A percentile compares a stretch with the other conserved stretches of the same genome.
phyloP scores from a whole-genome alignment of 2,888 invertebrate species.

The Drosophila stalkeri region DNA sequence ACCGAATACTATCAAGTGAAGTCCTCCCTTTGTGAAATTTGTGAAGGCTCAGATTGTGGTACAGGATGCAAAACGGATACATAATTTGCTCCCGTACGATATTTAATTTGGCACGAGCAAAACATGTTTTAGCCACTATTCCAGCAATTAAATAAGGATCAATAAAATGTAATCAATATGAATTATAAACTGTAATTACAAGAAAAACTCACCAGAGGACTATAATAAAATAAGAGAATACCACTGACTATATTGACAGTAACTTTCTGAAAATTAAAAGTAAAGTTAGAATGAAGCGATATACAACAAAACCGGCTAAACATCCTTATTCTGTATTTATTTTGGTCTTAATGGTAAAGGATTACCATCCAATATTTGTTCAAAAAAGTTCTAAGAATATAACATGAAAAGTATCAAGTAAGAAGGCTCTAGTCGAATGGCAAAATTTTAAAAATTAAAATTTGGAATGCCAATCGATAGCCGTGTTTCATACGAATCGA shows the following conservation, averaged over 20 bases:
- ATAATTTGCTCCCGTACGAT: neutral
- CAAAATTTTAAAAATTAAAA: neutral
- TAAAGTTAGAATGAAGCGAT: no score
- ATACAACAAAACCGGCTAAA: no score
- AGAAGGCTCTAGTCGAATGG: neutral
- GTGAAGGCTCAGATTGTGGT: constrained; percentile 88
- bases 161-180: constrained; percentile 22
- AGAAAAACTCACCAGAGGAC: no score
- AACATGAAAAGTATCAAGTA: no score
- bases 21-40: constrained; percentile 93
- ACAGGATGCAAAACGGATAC: constrained; percentile 69
- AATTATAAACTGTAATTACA: neutral
- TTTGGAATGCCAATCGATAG: neutral
- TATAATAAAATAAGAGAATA: no score
- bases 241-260: no score
- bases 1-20: constrained; percentile 83
- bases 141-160: neutral
- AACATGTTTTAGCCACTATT: neutral
- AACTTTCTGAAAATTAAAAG: no score
- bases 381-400: no score
- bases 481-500: neutral
- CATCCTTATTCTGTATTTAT: no score
- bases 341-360: no score
- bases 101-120: neutral
- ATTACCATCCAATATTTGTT: no score